Evolutionary conservation across 2,797 vertebrate genomes (phyloP), one percentile per base, ranked within the genome.

Genomic region (Phoebastria nigripes): DNA sequence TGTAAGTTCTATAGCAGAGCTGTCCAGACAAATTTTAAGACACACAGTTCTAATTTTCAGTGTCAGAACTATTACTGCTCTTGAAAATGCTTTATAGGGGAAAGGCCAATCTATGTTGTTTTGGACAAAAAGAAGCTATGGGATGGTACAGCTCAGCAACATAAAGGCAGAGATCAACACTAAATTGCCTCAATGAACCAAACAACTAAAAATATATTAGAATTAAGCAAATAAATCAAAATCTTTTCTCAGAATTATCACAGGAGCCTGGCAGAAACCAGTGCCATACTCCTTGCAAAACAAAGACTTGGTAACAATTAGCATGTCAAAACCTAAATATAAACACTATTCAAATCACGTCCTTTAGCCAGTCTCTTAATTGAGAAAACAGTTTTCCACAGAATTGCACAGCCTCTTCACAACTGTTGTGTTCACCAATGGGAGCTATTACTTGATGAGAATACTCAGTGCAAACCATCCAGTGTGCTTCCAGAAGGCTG

Each of bases 351-450:
- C 95, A 71, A 41, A 87, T 91, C 83, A 92, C 35, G 14, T 95
- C 74, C 81, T 78, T 83, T 25, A 80, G 84, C n/a, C 66, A 56
- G 83, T 25, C 71, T 90, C 89, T 31, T 82, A 67, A 90, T 3
- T 25, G 39, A 61, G 61, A 61, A 51, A 77, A 79, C 19, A 63
- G 59, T 71, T 95, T 89, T 74, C 74, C 46, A 74, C 54, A 94
- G 82, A 95, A 95, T 95, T 84, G 89, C 81, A 54, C 76, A 89
- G 78, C 71, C 84, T 87, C 83, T 92, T 91, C 93, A 90, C 29
- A 90, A 92, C 67, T 9, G 25, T 31, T 89, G 47, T 67, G 67
- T 8, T 87, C 79, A 89, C 83, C 59, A 90, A 63, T 6, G 42
- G 92, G 33, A 94, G 81, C 67, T 74, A 82, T 82, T 80, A 82